Base-by-base conservation (phyloP, 2,888 invertebrate genomes). In the Artemia sp. region DNA sequence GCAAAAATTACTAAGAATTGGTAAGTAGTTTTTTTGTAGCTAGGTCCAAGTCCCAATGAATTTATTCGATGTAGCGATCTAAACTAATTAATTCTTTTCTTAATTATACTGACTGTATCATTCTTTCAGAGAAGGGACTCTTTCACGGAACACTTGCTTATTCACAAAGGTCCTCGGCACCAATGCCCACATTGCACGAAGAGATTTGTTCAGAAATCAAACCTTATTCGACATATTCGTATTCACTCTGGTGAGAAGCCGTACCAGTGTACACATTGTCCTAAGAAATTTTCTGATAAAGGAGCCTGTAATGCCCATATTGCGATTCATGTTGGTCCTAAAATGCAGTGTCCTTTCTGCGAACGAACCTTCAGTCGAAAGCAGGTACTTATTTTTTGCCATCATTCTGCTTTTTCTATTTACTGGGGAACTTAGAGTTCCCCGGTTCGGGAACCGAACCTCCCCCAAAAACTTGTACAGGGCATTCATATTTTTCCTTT, bases 181-280 rank as follows among this genome's bases (percentile, higher is more conserved):
- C 82, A 82, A 70, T 84, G 83, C 76, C 82, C 83, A 51, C 82
- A 83, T 77, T 84, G 83, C 74, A 81, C 83, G 14, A 82, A 82
- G 79, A 79, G 81, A 12, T 84, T 83, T 78, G 83, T 83, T 52
- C 83, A 83, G 74, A 81, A 82, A 66, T 75, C 75, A 51, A 75
- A 75, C 69, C 72, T 75, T 52, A 73, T 74, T 9, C 73, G 75
- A 19, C 75, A 75, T 68, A 75, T 75, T 12, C 71, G 75, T 9
- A 74, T 75, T 67, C 75, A 75, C 69, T 14, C 71, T 74, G 75
- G 75, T 72, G 82, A 82, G 75, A 78, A 83, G 68, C 84, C 84
- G 8, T 83, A 83, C 76, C 76, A 80, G 51, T 84, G 84, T 74
- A 76, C 78, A 52, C 80, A 80, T 74, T 84, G 84, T 72, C 78